Base-by-base conservation (phyloP, 2,888 invertebrate species). In the Metalampra italica region DNA sequence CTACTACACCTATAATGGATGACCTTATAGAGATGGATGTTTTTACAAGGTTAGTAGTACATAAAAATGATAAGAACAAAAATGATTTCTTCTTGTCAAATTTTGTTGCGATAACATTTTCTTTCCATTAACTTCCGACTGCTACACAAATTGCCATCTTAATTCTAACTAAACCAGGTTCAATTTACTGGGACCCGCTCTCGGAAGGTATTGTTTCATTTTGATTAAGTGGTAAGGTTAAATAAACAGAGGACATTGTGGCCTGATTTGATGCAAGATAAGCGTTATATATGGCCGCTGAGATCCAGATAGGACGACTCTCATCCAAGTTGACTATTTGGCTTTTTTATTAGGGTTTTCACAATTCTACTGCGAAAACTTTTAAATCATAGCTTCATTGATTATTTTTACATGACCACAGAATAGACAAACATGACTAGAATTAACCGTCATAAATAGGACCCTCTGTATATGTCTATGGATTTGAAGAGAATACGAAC, bases 251-350 rank as follows among this genome's bases (percentile, higher is more conserved):
- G 59, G 54, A 62, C 54, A 56, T 57, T 57, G 57, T 53, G 66
- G 75, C 62, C 61, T 59, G 62, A 68, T 70, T 66, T 67, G 65
- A 75, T 68, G 61, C 55, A 52, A 69, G 77, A 75, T 78, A 68
- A 66, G 62, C 61, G 48, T 51, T 69, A 75, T 75, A 64, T 73
- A 74, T 69, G 62, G 68, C 58, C 51, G 51, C 48, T 46, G 53
- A 63, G 71, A 76, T 72, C 60, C 55, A 55, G 61, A 67, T 59
- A 60, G 52, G 54, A 55, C 48, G 54, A 56, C 51, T 48, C 50
- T 52, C 39, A 32, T 46, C 34, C 40, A 14, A 30, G 7, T 46
- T 40, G 14, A 29, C n/a, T 12, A 11, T 9, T 32, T 43, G 12
- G 14, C 13, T 43, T 43, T 12, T 32, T 32, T 43, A 43, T 32